phyloP scores from a whole-genome alignment of 2,888 invertebrate species.

The Tachina grossa region DNA sequence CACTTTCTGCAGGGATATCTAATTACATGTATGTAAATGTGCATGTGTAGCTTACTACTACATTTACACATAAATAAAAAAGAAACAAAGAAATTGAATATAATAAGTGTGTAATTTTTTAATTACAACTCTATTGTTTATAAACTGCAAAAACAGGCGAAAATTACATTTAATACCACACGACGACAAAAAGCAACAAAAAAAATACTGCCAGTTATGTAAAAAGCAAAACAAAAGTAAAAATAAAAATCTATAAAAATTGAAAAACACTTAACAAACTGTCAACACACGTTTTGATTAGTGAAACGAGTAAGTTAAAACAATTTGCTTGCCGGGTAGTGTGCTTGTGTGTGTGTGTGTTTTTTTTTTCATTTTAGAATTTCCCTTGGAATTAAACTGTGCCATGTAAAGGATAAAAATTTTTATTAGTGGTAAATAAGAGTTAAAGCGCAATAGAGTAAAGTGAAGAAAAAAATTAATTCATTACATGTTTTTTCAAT shows the following conservation, averaged over 20 bases:
- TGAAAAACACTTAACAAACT: slow-evolving; percentile 54
- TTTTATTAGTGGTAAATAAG: no score
- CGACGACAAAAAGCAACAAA: neutral
- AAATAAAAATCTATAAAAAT: slow-evolving; percentile 64
- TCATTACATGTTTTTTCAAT: no score
- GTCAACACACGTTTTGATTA: slow-evolving; percentile 54
- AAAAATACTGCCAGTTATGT: neutral
- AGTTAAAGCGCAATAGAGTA: no score
- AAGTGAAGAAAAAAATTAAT: no score
- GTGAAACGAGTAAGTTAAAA: slow-evolving; percentile 50
- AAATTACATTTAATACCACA: slow-evolving; percentile 40
- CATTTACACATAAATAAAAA: neutral
- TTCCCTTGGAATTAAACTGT: neutral
- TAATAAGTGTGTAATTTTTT: slow-evolving; percentile 61
- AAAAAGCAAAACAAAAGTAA: slow-evolving; percentile 12
- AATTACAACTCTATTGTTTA: slow-evolving; percentile 65
- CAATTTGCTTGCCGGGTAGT: slow-evolving; percentile 41
- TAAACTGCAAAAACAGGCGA: slow-evolving; percentile 31
- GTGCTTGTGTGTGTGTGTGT: slow-evolving; percentile 1
- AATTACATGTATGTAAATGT: neutral
- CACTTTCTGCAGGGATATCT: no score
- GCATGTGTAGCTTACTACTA: neutral
- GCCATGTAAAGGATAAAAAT: slow-evolving; percentile 9
- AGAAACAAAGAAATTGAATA: slow-evolving; percentile 18
- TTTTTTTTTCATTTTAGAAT: neutral